Percentiles rank a stretch among this genome's conserved stretches.
Conservation (phyloP, 2,797 vertebrate species). For the Gymnodraco acuticeps region DNA sequence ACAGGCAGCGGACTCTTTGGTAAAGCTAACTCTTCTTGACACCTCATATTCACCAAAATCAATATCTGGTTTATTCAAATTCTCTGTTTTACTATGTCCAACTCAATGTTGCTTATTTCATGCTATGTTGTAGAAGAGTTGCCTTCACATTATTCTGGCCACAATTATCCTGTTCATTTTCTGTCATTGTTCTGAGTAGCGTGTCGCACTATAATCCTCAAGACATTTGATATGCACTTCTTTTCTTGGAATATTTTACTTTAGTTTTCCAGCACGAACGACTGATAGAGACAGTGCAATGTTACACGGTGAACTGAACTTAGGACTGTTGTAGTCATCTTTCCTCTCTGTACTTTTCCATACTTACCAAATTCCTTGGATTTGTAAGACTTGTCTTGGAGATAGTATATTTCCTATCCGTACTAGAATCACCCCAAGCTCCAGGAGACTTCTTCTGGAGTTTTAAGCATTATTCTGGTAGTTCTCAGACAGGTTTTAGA, state of each 20-base stretch:
- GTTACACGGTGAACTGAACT: background rate
- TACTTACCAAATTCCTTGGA: background rate
- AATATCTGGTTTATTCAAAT: background rate
- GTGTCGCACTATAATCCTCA: background rate
- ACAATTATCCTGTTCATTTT: background rate
- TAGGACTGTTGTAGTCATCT: background rate
- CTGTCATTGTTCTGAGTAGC: background rate
- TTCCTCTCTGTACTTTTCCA: background rate
- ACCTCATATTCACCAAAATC: background rate
- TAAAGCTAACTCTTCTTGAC: constrained; percentile 68
- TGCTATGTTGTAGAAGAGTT: background rate
- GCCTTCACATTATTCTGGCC: background rate
- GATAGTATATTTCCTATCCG: too few relatives aligned
- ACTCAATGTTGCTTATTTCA: background rate
- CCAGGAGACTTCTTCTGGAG: too few relatives aligned
- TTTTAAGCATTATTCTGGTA: background rate
- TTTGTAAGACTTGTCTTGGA: too few relatives aligned
- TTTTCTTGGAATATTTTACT: background rate
- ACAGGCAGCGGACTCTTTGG: constrained; percentile 77
- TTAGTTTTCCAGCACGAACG: background rate
- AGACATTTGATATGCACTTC: background rate
- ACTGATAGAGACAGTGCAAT: too few relatives aligned
- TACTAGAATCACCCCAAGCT: too few relatives aligned
- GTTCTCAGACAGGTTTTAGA: background rate
- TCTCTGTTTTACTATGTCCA: background rate